phyloP scores from a whole-genome alignment of 2,113 vertebrate genomes.

The Zosterops japonicus region DNA sequence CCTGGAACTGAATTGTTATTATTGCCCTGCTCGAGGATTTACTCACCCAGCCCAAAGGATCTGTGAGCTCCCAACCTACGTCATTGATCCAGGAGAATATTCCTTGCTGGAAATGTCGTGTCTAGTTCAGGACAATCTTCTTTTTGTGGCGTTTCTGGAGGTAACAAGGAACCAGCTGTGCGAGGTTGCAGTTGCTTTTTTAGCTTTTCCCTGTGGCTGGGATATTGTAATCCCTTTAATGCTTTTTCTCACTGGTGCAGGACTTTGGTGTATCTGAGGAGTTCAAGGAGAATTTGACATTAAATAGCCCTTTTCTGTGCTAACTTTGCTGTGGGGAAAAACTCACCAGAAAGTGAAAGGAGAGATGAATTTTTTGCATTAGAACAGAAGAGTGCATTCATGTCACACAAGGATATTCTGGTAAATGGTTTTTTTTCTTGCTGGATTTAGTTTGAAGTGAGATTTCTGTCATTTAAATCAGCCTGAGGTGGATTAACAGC shows the following conservation, averaged over 20 bases:
- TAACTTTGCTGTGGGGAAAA: background rate
- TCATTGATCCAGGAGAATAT: background rate
- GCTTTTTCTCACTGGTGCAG: background rate
- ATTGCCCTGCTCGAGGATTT: background rate
- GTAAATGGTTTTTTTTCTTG: background rate
- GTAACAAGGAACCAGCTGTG: background rate
- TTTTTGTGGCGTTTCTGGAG: background rate
- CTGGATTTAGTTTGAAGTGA: background rate
- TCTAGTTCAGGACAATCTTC: background rate
- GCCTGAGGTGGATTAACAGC: background rate
- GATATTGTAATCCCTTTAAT: background rate
- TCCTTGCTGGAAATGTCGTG: background rate
- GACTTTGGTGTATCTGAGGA: background rate
- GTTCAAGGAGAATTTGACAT: conserved; percentile 14
- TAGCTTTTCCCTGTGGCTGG: background rate
- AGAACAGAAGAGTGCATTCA: conserved; percentile 36
- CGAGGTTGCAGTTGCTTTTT: background rate
- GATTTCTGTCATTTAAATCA: background rate
- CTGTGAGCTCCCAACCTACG: background rate
- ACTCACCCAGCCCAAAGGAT: background rate
- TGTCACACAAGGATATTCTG: background rate
- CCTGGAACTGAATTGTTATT: background rate
- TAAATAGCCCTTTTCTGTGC: conserved; percentile 29
- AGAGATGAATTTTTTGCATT: background rate
- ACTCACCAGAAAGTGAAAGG: background rate